Evolutionary conservation across 2,888 invertebrate genomes (phyloP).

Genomic region (Mimachlamys varia): DNA sequence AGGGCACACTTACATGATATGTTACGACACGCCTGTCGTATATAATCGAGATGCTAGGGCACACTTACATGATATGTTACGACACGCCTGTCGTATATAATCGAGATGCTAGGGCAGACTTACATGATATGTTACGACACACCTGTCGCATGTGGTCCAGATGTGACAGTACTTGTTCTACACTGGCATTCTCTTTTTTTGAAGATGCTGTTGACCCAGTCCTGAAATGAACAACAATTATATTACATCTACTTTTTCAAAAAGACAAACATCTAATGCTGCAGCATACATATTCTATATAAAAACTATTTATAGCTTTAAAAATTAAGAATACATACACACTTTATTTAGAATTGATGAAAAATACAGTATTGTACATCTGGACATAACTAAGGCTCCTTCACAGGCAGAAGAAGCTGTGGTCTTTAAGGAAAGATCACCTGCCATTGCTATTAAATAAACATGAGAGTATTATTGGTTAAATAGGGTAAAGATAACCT

Average conservation of each 20-base stretch:
- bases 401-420: no score
- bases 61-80: neutral
- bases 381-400: no score
- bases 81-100: neutral
- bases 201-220: conserved; percentile 59
- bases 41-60: conserved; percentile 85
- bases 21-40: conserved; percentile 85
- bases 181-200: conserved; percentile 74
- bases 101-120: conserved; percentile 55
- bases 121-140: conserved; percentile 82
- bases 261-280: neutral
- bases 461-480: no score
- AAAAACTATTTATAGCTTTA: neutral
- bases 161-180: conserved; percentile 92
- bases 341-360: no score
- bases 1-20: conserved; percentile 78
- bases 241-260: neutral
- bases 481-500: neutral
- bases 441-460: no score
- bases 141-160: conserved; percentile 91
- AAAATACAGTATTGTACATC: no score
- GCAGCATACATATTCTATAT: neutral
- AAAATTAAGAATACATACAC: no score
- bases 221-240: conserved; percentile 47
- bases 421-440: no score